Base-by-base conservation (phyloP, 2,113 vertebrate species). In the Dromiciops gliroides region DNA sequence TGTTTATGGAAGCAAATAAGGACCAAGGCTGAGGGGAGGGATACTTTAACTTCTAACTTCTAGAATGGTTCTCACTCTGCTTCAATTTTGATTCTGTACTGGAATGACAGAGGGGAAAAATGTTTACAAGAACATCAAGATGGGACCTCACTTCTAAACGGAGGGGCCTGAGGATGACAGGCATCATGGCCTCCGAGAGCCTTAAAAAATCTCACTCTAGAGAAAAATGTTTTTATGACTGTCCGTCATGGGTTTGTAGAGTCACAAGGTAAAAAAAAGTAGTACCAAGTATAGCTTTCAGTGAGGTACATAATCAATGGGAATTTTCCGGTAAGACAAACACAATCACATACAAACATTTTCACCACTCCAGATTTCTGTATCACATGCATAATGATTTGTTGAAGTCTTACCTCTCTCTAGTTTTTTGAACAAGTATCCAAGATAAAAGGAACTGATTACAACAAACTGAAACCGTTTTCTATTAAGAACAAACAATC, bases 381-480 rank as follows among this genome's bases (percentile, higher is more conserved):
- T 28, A 93, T 51, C 89, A 92, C 90, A 96, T 94, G 24, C 19
- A 37, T 44, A 83, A 44, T 50, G n/a, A 94, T 93, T 95, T 31
- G 52, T 48, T 22, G 51, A 93, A 94, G 50, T 91, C 25, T 92
- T 95, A 89, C 16, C 50, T 90, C 50, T 60, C 22, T 51, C 37
- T 75, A 49, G 28, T 92, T 75, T 90, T 60, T 92, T 89, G 56
- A 95, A 92, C 67, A 94, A 51, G 51, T 94, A 8, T 24, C 19
- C 50, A 94, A 83, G 67, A 22, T 44, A n/a, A 83, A 92, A 90
- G 48, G 12, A 89, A 48, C 89, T 83, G 28, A 75, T 92, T 92
- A 83, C 93, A 92, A 96, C 19, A 48, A 93, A 95, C 12, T 56
- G 10, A 95, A 92, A 96, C 56, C 88, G 91, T 24, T 88, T 94